Evolutionary conservation across 2,888 invertebrate species (phyloP), one percentile per base, ranked within the genome.

Genomic region (Arge pagana): DNA sequence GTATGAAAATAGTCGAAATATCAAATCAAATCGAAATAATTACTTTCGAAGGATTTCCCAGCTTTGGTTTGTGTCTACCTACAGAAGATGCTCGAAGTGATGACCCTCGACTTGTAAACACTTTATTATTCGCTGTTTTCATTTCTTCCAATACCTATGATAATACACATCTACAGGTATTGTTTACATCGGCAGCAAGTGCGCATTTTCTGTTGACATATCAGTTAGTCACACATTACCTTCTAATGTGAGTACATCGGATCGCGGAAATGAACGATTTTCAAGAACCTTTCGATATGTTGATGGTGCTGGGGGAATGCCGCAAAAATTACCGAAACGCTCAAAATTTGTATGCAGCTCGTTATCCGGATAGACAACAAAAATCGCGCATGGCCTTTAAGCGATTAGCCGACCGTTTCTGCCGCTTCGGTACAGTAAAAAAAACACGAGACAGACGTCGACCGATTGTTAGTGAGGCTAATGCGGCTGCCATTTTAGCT

Each of bases 311-410:
- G 40, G 30, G 37, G 28, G 23, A 52, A 52, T 52, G 39, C 39
- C 45, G 37, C 10, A 45, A 45, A 45, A 18, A 52, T 52, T 52
- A 52, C 52, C n/a, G 45, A 52, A 52, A 45, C 45, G 52, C 52
- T n/a, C 26, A 37, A 43, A n/a, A 52, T 21, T 45, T 45, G 39
- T 52, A 45, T 52, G 52, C 52, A n/a, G 45, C 52, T 37, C 45
- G 45, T 52, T 52, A 39, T 52, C 37, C 52, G 45, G 37, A 52
- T 52, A 52, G 37, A 7, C 45, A 39, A 39, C 39, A 39, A 39
- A 39, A 21, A 39, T 39, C 39, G 39, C 39, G 7, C 39, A 39
- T 39, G 39, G 39, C 39, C 6, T 39, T 39, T 6, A 39, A 39
- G 23, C 39, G 11, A 39, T 39, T 23, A 39, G 39, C 39, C 7